Evolutionary conservation across 2,797 vertebrate genomes (phyloP).

Genomic region (Macropodus opercularis): DNA sequence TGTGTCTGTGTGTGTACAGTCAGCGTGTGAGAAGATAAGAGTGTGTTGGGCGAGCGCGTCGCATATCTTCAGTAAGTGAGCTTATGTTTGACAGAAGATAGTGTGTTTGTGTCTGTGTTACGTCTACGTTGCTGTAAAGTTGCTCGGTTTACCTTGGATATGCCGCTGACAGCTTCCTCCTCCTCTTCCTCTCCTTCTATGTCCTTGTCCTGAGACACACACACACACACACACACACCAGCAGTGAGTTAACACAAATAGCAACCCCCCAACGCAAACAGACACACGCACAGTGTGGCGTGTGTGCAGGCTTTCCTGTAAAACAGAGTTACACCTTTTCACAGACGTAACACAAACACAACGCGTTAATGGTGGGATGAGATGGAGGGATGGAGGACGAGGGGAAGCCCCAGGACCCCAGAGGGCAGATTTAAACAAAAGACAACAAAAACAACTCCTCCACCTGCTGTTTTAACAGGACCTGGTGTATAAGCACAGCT

Average conservation of each 20-base stretch:
- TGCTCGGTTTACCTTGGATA: constrained; percentile 86
- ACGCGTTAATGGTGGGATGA: constrained; percentile 21
- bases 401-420: constrained; percentile 29
- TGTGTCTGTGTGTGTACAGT: background rate
- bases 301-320: constrained; percentile 62
- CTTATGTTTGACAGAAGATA: constrained; percentile 16
- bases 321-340: constrained; percentile 44
- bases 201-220: constrained; percentile 85
- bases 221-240: constrained; percentile 32
- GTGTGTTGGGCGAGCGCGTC: background rate
- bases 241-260: constrained; percentile 53
- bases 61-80: constrained; percentile 14
- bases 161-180: constrained; percentile 80
- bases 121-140: constrained; percentile 30
- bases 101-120: constrained; percentile 44
- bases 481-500: constrained; percentile 18
- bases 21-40: constrained; percentile 36
- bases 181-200: constrained; percentile 80
- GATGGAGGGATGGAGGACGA: constrained; percentile 18
- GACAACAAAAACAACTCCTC: constrained; percentile 43
- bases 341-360: constrained; percentile 63
- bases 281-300: constrained; percentile 15
- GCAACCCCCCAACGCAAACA: constrained; percentile 51
- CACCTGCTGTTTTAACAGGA: constrained; percentile 23
- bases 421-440: constrained; percentile 51